phyloP scores from a whole-genome alignment of 2,888 invertebrate genomes.

The Chirona hameri region DNA sequence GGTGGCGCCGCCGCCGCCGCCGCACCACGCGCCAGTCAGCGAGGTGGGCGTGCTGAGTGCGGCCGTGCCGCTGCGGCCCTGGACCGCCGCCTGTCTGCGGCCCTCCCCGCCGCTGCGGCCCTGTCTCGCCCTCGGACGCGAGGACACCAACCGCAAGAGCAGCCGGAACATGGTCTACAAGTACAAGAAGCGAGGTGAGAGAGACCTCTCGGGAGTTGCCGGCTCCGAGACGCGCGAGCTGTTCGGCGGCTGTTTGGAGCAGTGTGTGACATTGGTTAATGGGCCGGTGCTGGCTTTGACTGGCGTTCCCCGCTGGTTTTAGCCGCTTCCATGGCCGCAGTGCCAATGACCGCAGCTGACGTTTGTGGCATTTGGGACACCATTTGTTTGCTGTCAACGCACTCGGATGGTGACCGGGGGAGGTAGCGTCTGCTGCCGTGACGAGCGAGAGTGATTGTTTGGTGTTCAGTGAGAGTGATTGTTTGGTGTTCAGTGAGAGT shows the following conservation, averaged over 20 bases:
- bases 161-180: constrained; percentile 29
- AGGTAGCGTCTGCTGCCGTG: too few species aligned
- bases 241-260: constrained; percentile 44
- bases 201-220: constrained; percentile 34
- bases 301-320: too few species aligned
- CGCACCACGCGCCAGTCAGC: constrained; percentile 24
- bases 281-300: too few species aligned
- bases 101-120: constrained; percentile 84
- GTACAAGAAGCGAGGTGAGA: constrained; percentile 13
- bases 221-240: too few species aligned
- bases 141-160: constrained; percentile 44
- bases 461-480: too few species aligned
- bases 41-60: neutral
- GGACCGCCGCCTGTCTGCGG: constrained; percentile 71
- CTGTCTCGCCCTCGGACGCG: constrained; percentile 62
- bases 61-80: constrained; percentile 42
- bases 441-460: too few species aligned
- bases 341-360: too few species aligned
- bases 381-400: too few species aligned
- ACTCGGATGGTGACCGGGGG: too few species aligned
- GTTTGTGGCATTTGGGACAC: too few species aligned
- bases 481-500: too few species aligned
- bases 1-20: constrained; percentile 27
- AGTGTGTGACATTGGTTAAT: neutral
- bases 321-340: too few species aligned